Evolutionary conservation across 2,888 invertebrate genomes (phyloP).

Genomic region (Gryllus longicercus): DNA sequence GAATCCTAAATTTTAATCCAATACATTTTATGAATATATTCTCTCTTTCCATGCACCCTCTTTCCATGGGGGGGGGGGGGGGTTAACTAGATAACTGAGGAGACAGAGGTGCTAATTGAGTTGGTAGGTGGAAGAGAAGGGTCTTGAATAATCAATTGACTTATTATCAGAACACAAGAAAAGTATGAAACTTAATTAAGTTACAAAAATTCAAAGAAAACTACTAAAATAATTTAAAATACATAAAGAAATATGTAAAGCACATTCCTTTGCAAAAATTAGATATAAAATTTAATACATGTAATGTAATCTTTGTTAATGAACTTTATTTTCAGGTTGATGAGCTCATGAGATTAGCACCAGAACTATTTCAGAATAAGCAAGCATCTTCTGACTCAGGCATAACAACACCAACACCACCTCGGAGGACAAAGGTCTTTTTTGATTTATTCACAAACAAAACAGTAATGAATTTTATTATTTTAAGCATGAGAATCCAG

Average conservation of each 20-base stretch:
- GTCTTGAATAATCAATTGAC: too few species aligned
- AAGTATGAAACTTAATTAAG: too few species aligned
- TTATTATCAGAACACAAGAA: too few species aligned
- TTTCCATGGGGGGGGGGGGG: too few species aligned
- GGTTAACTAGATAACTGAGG: too few species aligned
- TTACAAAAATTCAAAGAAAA: too few species aligned
- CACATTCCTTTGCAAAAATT: constrained; percentile 1
- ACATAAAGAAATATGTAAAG: not conserved
- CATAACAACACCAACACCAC: constrained; percentile 65
- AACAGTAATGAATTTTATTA: constrained; percentile 8
- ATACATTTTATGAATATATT: too few species aligned
- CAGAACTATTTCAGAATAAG: constrained; percentile 58
- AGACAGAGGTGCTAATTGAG: too few species aligned
- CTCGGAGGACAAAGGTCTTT: constrained; percentile 61
- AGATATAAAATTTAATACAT: not conserved
- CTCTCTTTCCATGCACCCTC: too few species aligned
- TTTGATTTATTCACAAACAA: constrained; percentile 35
- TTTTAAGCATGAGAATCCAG: not conserved
- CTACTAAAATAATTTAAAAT: too few species aligned
- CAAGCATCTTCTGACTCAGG: constrained; percentile 49
- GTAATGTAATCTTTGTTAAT: not conserved
- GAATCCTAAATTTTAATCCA: too few species aligned
- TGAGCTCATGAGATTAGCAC: constrained; percentile 71
- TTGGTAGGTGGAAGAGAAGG: too few species aligned
- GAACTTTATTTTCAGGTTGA: constrained; percentile 52